Base-by-base conservation (phyloP, 2,113 vertebrate genomes). In the Blennius ocellaris region DNA sequence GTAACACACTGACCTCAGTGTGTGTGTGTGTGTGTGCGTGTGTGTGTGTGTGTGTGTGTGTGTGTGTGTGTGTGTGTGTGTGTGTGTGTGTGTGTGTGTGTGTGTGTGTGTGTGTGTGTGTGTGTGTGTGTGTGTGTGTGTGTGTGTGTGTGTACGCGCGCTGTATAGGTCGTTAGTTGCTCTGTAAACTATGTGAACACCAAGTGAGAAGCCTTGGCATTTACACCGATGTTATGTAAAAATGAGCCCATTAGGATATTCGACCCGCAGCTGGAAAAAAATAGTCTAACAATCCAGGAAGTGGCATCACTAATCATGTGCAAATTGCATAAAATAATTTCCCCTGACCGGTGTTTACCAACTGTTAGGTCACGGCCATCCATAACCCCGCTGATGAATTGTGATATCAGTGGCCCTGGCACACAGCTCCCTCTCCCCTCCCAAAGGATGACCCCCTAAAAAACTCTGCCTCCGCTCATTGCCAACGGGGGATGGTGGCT, bases 401-500 rank as follows among this genome's bases (percentile, higher is more conserved):
- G 21, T 80, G 81, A 80, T 69, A 85, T 75, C 79, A 69, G 68
- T 60, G 79, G 79, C 78, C 75, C 79, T 90, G 88, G 87, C 90
- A 84, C 83, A 21, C 71, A 41, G 50, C 72, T 64, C 60, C 67
- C 67, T 62, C 69, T 69, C 45, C 45, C 45, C 15, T 12, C 59
- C 59, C 75, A 82, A 87, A 80, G 81, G 84, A 83, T 76, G 87
- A 83, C 75, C 79, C 79, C 81, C 55, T 68, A 89, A 48, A 45
- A 80, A 83, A 81, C 39, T 56, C 81, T 73, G 74, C 67, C 80
- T 77, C 75, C 15, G 77, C 81, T 75, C 69, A 77, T 68, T 81
- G 83, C 84, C 86, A 89, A 86, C 77, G 50, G 84, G 82, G 72
- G 83, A 80, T 59, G 84, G 84, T 77, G 83, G 76, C 84, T 90